Conservation (phyloP, 2,113 vertebrate genomes). For the Macrotus californicus region DNA sequence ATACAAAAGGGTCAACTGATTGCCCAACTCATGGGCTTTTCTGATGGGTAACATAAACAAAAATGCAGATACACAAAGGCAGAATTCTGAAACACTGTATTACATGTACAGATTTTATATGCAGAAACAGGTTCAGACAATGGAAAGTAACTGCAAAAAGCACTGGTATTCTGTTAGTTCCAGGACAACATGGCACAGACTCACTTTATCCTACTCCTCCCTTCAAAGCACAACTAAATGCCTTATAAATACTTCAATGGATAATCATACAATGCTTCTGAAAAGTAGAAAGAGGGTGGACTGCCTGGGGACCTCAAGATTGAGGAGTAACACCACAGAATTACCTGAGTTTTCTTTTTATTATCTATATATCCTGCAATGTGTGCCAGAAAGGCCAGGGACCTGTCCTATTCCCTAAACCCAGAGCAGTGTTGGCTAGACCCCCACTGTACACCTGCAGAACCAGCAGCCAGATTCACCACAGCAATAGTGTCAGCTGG, state of each 20-base stretch:
- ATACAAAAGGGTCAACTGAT: not conserved
- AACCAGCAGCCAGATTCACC: not conserved
- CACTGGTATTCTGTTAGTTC: not conserved
- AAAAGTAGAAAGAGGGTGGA: not conserved
- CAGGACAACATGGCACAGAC: not conserved
- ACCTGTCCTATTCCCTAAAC: not conserved
- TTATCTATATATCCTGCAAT: not conserved
- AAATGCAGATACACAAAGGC: not conserved
- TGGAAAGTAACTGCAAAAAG: not conserved
- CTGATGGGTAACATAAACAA: not conserved
- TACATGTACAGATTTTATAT: not conserved
- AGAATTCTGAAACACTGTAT: slow-evolving; percentile 1
- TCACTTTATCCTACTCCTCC: not conserved
- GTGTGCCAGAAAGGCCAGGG: not conserved
- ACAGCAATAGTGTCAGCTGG: not conserved
- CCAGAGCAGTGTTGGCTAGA: not conserved
- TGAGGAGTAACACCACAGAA: not conserved
- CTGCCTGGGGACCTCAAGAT: not conserved
- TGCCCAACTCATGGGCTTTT: not conserved
- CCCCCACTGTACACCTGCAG: not conserved
- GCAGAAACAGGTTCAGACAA: not conserved
- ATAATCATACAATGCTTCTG: not conserved
- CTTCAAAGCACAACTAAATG: not conserved
- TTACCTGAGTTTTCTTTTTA: not conserved
- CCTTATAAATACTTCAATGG: not conserved